These are phyloP conservation scores for Bubalus kerabau DNA, from an alignment of 2,113 vertebrate species.

Conservation along the genomic window DNA sequence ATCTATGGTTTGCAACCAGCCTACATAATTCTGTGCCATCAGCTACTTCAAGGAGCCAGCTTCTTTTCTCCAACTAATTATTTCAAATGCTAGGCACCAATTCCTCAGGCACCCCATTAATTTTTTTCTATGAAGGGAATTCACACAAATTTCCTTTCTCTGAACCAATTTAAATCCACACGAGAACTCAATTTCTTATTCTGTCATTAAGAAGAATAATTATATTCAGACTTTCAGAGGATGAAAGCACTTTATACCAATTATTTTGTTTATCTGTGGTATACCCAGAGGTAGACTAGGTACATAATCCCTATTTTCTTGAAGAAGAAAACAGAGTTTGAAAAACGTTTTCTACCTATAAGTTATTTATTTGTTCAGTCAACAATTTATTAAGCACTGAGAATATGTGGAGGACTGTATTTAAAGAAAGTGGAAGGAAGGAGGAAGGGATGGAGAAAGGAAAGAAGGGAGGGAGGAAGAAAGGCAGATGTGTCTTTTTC, in stretches of 20 bases:
- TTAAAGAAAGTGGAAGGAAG: background rate
- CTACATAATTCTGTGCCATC: constrained; percentile 74
- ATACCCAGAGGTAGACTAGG: background rate
- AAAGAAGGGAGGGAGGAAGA: background rate
- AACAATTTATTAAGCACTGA: background rate
- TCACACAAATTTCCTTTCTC: constrained; percentile 45
- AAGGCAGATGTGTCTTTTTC: background rate
- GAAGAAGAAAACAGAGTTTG: background rate
- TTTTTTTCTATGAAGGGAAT: constrained; percentile 28
- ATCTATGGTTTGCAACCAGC: constrained; percentile 64
- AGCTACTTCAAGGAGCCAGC: constrained; percentile 59
- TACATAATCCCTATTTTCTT: background rate
- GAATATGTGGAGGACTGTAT: background rate
- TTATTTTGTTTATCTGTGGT: constrained; percentile 31
- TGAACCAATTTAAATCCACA: constrained; percentile 54
- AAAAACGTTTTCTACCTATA: background rate
- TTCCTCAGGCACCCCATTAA: constrained; percentile 63
- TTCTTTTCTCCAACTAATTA: constrained; percentile 63
- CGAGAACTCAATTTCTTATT: constrained; percentile 9
- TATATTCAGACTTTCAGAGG: background rate
- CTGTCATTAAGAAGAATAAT: constrained; percentile 47
- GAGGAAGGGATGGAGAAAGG: background rate
- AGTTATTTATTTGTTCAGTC: background rate
- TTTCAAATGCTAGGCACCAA: constrained; percentile 44
- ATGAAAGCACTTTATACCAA: constrained; percentile 25